Conservation (phyloP, 2,113 vertebrate species). For the Aleadryas rufinucha region DNA sequence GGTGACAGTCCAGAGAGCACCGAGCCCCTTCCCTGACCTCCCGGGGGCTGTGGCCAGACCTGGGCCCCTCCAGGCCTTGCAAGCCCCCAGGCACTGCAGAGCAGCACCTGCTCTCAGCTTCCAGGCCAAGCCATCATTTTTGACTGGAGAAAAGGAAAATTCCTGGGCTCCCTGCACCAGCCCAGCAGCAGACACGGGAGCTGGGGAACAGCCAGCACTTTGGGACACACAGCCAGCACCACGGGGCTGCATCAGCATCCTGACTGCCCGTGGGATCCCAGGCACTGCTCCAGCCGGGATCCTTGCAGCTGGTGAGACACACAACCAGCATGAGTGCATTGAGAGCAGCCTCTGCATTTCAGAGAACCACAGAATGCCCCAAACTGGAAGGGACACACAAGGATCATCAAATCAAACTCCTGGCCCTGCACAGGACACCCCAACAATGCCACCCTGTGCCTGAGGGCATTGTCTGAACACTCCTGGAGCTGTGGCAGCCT, state of each 20-base stretch:
- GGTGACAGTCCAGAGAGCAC: not conserved
- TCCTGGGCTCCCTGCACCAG: not conserved
- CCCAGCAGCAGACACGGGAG: not conserved
- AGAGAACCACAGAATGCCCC: not conserved
- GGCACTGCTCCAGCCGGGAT: not conserved
- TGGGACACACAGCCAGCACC: not conserved
- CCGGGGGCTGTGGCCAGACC: not conserved
- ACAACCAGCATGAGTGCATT: fast-evolving
- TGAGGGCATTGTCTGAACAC: fast-evolving
- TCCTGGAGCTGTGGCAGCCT: not conserved
- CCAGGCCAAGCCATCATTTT: not conserved
- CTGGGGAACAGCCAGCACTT: not conserved
- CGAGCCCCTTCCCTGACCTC: not conserved
- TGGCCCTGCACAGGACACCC: not conserved
- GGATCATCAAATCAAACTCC: not conserved
- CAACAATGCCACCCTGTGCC: not conserved
- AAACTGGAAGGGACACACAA: not conserved
- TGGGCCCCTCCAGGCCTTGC: not conserved
- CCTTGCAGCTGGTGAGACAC: not conserved
- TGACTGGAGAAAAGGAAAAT: not conserved
- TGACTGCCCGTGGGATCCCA: not conserved
- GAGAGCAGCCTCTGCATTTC: not conserved
- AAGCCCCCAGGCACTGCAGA: not conserved
- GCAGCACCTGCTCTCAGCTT: not conserved
- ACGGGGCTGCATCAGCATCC: fast-evolving